Percentiles rank a stretch among this genome's conserved stretches.
phyloP scores from a whole-genome alignment of 2,113 vertebrate genomes.

The Aspiorhynchus laticeps region DNA sequence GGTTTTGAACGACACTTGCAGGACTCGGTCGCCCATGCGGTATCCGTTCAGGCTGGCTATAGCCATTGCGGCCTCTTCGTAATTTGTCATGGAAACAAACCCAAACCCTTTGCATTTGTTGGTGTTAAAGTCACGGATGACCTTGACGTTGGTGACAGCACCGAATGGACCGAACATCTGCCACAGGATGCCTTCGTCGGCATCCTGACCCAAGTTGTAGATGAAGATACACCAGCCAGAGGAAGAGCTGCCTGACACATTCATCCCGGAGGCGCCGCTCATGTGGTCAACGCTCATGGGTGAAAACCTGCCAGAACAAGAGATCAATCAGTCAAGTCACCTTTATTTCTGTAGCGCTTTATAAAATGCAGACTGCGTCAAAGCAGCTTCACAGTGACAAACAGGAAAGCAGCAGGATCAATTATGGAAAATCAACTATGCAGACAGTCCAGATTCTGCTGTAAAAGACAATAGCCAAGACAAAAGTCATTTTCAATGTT shows the following conservation, averaged over 20 bases:
- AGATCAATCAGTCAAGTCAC: not conserved
- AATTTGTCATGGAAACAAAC: slow-evolving; percentile 99
- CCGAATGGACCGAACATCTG: slow-evolving; percentile 99
- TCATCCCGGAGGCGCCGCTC: slow-evolving; percentile 86
- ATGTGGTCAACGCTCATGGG: slow-evolving; percentile 97
- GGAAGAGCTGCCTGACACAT: slow-evolving; percentile 83
- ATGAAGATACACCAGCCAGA: slow-evolving; percentile 99
- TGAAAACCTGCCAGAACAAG: slow-evolving; percentile 83
- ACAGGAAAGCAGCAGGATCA: too few relatives aligned
- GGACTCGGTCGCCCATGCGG: slow-evolving; percentile 95
- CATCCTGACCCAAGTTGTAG: slow-evolving; percentile 96
- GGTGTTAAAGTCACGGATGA: slow-evolving; percentile 98
- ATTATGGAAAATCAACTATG: too few relatives aligned
- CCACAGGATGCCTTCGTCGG: slow-evolving; percentile 97
- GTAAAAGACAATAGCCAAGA: too few relatives aligned
- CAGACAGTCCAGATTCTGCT: too few relatives aligned
- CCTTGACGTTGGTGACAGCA: slow-evolving; percentile 96
- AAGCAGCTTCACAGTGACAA: too few relatives aligned
- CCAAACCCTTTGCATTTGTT: slow-evolving; percentile 99
- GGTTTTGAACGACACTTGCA: slow-evolving; percentile 99
- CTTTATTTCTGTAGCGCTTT: too few relatives aligned
- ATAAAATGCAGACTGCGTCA: too few relatives aligned
- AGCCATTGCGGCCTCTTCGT: slow-evolving; percentile 98
- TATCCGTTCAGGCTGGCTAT: slow-evolving; percentile 97
- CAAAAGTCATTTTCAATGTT: too few relatives aligned